Conservation (phyloP, 2,797 vertebrate genomes). For the Mionectes olivaceus region DNA sequence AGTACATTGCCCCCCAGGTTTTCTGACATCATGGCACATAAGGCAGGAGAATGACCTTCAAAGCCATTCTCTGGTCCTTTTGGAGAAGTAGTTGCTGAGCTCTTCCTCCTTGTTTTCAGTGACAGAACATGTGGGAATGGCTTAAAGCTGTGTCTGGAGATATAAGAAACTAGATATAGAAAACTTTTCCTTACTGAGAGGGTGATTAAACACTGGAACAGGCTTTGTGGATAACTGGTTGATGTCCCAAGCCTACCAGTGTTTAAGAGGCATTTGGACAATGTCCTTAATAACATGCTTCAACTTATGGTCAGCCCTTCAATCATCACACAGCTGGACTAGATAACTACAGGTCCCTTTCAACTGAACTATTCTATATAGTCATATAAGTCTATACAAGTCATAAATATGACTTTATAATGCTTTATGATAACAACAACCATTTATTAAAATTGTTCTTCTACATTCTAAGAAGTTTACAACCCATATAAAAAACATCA, state of each 20-base stretch:
- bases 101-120: background rate
- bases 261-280: background rate
- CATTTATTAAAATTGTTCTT: background rate
- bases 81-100: background rate
- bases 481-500: background rate
- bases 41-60: background rate
- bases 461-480: background rate
- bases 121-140: background rate
- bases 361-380: background rate
- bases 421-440: background rate
- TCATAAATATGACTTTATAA: background rate
- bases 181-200: background rate
- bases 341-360: background rate
- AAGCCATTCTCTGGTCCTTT: background rate
- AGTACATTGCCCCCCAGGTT: background rate
- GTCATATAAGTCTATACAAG: too few species aligned
- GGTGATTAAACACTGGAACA: background rate
- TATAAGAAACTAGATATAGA: background rate
- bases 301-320: background rate
- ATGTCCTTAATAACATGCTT: background rate
- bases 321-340: background rate
- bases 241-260: background rate
- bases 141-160: background rate
- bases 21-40: background rate
- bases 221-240: background rate